Percentiles rank a stretch among this genome's conserved stretches.
phyloP scores from a whole-genome alignment of 2,888 invertebrate genomes.

The Zaprionus obscuricornis region DNA sequence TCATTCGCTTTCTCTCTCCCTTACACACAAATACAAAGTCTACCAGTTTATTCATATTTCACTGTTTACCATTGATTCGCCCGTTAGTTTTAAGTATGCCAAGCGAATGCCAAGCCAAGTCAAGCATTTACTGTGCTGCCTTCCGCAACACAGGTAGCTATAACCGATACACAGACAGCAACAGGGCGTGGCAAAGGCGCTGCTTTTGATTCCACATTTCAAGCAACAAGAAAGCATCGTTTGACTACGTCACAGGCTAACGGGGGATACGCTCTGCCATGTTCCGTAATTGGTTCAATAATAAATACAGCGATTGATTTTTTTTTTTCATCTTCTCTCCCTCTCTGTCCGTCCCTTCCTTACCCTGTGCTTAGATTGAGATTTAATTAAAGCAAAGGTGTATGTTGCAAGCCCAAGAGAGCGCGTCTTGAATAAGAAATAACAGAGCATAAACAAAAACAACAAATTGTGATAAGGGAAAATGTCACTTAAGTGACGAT shows the following conservation, averaged over 20 bases:
- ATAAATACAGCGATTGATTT: conserved; percentile 71
- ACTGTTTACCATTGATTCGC: conserved; percentile 62
- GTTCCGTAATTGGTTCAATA: conserved; percentile 70
- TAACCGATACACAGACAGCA: no score
- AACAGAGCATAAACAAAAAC: background rate
- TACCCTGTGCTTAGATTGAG: conserved; percentile 5
- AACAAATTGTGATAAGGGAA: conserved; percentile 23
- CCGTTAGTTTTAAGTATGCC: conserved; percentile 76
- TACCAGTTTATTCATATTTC: conserved; percentile 66
- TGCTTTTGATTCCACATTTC: background rate
- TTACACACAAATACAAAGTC: conserved; percentile 4
- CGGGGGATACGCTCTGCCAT: conserved; percentile 26
- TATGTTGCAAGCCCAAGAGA: conserved; percentile 13
- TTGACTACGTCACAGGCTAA: conserved; percentile 50
- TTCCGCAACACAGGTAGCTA: conserved; percentile 16
- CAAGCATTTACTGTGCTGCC: no score
- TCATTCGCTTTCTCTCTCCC: background rate
- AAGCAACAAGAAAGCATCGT: conserved; percentile 28
- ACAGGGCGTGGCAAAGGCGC: background rate
- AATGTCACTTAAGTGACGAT: conserved; percentile 15
- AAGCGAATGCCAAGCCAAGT: conserved; percentile 56
- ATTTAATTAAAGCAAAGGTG: conserved; percentile 47
- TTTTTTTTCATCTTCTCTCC: conserved; percentile 23
- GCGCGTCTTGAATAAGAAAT: conserved; percentile 20
- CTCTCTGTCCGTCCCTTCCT: no score